Evolutionary conservation across 2,797 vertebrate species (phyloP).

Genomic region (Vultur gryphus): DNA sequence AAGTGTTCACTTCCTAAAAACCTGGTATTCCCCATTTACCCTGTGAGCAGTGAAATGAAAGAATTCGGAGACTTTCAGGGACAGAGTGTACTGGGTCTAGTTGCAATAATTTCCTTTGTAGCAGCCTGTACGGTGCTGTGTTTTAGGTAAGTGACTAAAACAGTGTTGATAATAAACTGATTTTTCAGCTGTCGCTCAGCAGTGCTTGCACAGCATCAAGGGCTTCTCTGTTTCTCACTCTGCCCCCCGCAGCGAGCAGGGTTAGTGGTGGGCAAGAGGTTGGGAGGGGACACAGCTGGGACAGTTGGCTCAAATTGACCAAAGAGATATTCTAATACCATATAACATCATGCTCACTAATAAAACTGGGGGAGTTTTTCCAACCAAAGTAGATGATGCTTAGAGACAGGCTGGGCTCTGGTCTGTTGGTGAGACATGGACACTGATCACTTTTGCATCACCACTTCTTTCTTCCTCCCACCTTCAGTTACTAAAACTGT

Average conservation of each 20-base stretch:
- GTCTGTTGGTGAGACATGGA: neutral
- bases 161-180: neutral
- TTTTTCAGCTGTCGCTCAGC: neutral
- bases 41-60: neutral
- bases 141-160: neutral
- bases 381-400: neutral
- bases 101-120: neutral
- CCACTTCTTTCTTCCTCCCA: neutral
- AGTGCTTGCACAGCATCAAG: neutral
- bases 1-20: neutral
- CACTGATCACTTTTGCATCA: neutral
- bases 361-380: neutral
- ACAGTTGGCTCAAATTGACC: neutral
- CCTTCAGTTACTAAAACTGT: neutral
- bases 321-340: neutral
- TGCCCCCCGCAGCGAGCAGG: neutral
- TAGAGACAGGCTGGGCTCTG: neutral
- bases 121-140: neutral
- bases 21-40: neutral
- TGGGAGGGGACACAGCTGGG: neutral
- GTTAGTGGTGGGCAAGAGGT: neutral
- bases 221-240: neutral
- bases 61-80: neutral
- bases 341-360: neutral
- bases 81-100: neutral